Evolutionary conservation across 2,888 invertebrate species (phyloP).

Genomic region (Pachydiplax longipennis): DNA sequence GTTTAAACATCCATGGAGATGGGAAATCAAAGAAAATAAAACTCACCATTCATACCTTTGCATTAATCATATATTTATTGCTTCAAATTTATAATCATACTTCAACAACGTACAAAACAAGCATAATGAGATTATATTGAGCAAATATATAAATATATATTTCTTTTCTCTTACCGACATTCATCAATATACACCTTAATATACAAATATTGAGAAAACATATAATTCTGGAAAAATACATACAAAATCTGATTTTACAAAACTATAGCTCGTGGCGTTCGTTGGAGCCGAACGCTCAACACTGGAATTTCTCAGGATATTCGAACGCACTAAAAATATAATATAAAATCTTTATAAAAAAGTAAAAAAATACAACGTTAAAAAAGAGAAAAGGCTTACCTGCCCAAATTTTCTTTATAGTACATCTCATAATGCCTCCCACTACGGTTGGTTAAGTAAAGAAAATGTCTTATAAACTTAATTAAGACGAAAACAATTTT

Average conservation of each 20-base stretch:
- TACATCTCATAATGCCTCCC: too few species aligned
- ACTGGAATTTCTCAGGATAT: neutral
- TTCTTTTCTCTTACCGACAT: neutral
- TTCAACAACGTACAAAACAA: neutral
- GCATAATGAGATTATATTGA: neutral
- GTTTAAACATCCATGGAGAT: too few species aligned
- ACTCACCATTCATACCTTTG: too few species aligned
- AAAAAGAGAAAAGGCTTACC: neutral
- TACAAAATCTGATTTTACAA: neutral
- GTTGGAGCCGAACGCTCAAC: neutral
- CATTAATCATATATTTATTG: too few species aligned
- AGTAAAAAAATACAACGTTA: neutral
- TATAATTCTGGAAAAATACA: slow-evolving; percentile 10
- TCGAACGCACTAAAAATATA: neutral
- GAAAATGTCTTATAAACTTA: too few species aligned
- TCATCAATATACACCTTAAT: neutral
- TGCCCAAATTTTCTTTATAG: neutral
- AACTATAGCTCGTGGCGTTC: neutral
- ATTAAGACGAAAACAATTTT: too few species aligned
- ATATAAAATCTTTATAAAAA: neutral
- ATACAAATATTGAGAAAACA: slow-evolving; percentile 4
- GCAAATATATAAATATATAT: slow-evolving; percentile 10
- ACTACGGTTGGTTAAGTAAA: too few species aligned
- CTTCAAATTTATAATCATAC: neutral
- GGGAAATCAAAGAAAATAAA: too few species aligned